phyloP scores from a whole-genome alignment of 1,140 invertebrate genomes.

The Ostrea edulis region DNA sequence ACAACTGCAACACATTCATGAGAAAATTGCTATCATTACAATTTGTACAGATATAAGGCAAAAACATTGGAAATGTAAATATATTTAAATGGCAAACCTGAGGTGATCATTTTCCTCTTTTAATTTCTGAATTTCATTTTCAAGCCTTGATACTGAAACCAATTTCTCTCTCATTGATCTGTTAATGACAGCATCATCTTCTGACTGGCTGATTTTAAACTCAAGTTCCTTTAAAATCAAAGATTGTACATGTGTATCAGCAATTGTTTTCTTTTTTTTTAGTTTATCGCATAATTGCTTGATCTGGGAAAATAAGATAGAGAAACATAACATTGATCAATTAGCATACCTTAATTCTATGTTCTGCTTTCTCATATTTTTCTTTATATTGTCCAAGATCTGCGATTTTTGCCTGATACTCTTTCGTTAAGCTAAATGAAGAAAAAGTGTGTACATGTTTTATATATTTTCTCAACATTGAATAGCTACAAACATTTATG shows the following conservation, averaged over 20 bases:
- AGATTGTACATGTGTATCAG: too few species aligned
- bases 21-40: neutral
- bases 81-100: slow-evolving; percentile 52
- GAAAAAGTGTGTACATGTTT: neutral
- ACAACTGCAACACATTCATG: neutral
- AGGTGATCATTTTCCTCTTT: slow-evolving; percentile 67
- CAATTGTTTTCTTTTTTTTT: neutral
- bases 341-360: slow-evolving; percentile 63
- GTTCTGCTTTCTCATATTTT: slow-evolving; percentile 55
- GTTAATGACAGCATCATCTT: slow-evolving; percentile 66
- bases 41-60: neutral
- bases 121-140: slow-evolving; percentile 68
- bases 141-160: slow-evolving; percentile 63
- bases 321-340: neutral
- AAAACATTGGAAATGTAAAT: neutral
- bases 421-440: slow-evolving; percentile 60
- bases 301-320: neutral
- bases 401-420: slow-evolving; percentile 59
- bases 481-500: too few species aligned
- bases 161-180: slow-evolving; percentile 68
- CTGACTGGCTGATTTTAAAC: slow-evolving; percentile 59
- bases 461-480: too few species aligned
- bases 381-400: slow-evolving; percentile 63
- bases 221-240: slow-evolving; percentile 66
- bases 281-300: neutral